These are phyloP conservation scores for Hirtodrosophila histrioides DNA, from an alignment of 2,888 invertebrate genomes.

Conservation along the genomic window DNA sequence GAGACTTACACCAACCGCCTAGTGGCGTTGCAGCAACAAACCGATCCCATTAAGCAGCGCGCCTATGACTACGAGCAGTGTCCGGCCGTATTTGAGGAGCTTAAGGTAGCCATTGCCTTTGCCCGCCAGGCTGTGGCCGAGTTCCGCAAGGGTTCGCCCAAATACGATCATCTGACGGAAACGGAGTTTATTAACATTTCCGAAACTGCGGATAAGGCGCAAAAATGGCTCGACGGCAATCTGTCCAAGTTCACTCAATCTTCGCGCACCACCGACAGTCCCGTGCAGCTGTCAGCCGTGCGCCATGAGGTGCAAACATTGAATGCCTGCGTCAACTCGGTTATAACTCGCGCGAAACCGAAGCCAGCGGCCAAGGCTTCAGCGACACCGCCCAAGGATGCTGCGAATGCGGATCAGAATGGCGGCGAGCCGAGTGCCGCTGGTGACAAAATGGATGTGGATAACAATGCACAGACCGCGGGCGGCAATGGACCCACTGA, in stretches of 20 bases:
- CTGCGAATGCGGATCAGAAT: conserved; percentile 61
- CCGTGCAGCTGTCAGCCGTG: conserved; percentile 91
- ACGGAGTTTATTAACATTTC: conserved; percentile 92
- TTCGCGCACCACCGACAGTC: conserved; percentile 89
- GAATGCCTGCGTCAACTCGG: conserved; percentile 87
- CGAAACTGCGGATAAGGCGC: conserved; percentile 89
- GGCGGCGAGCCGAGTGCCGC: conserved; percentile 58
- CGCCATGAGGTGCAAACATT: conserved; percentile 89
- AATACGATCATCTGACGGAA: conserved; percentile 91
- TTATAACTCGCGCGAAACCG: conserved; percentile 96
- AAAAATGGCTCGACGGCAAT: conserved; percentile 93
- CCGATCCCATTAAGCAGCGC: conserved; percentile 95
- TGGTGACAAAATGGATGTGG: conserved; percentile 71
- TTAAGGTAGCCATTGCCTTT: conserved; percentile 90
- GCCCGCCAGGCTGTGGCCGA: conserved; percentile 92
- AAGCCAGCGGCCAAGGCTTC: conserved; percentile 86
- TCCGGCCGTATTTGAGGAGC: conserved; percentile 91
- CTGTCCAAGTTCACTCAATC: conserved; percentile 88
- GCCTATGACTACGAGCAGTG: conserved; percentile 92
- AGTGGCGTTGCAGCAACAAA: conserved; percentile 88
- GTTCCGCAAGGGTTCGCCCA: conserved; percentile 89
- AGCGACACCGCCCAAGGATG: conserved; percentile 71
- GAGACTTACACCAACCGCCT: conserved; percentile 88
- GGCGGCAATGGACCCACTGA: conserved; percentile 71
- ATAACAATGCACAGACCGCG: conserved; percentile 61